Base-by-base conservation (phyloP, 2,888 invertebrate genomes). In the Hemaris fuciformis region DNA sequence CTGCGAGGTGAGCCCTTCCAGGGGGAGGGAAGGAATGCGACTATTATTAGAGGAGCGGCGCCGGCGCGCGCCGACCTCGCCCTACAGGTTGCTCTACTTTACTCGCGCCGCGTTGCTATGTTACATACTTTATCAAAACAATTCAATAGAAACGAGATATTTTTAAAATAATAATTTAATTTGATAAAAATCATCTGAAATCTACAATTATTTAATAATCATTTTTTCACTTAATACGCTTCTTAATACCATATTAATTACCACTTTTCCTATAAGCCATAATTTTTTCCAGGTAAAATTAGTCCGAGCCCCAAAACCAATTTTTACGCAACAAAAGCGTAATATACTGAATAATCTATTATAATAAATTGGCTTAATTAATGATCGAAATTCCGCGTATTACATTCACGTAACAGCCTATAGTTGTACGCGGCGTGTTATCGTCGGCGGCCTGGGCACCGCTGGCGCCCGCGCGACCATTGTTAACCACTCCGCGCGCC, bases 41-140 rank as follows among this genome's bases (percentile, higher is more conserved):
- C 89, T 91, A 91, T 89, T 90, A 90, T 89, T 89, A 89, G 87
- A 84, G 77, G 72, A 80, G 79, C 89, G 88, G 85, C 85, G 81
- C 84, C 85, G 84, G 86, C 80, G 78, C 81, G 83, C 79, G 69
- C 75, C 74, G 73, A 76, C 77, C 77, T 76, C 72, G 69, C 66
- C 67, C 65, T 80, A 84, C 83, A 82, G 84, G 81, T 58, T 66
- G 75, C 65, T 42, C 27, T 23, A 38, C 3, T 53, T 48, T 59
- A 46, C 23, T 10, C 23, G 8, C 41, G 18, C 18, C 0, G 34
- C 4, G n/a, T 25, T 13, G n/a, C 6, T n/a, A 10, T 48, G n/a
- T 48, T 46, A n/a, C 25, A 53, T 13, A n/a, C 13, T 31, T 5
- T 15, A 10, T 56, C n/a, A 38, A 10, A 10, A 13, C 5, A 34